Conservation (phyloP, 1,140 invertebrate species). For the Apocrypta bakeri region DNA sequence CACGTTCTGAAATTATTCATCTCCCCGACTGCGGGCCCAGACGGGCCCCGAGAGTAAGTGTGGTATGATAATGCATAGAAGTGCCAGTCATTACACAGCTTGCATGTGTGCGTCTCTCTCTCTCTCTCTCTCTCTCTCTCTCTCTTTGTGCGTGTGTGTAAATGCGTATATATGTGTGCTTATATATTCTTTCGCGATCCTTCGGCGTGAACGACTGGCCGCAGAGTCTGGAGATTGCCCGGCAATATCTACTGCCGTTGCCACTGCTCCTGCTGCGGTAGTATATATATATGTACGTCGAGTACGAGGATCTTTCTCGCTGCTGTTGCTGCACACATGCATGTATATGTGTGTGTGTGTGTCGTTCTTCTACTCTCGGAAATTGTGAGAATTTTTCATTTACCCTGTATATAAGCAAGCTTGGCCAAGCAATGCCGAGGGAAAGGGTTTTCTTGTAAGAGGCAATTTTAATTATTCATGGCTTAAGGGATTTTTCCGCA, state of each 20-base stretch:
- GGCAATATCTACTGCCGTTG: not conserved
- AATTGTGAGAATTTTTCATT: constrained; percentile 42
- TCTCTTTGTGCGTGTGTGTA: not conserved
- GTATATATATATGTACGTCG: not conserved
- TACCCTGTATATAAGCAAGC: not conserved
- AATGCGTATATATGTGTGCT: not conserved
- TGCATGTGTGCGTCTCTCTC: constrained; percentile 20
- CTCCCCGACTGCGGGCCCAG: constrained; percentile 60
- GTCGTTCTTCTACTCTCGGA: constrained; percentile 12
- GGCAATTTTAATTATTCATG: constrained; percentile 48
- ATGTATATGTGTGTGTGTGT: not conserved
- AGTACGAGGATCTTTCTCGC: not conserved
- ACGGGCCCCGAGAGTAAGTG: constrained; percentile 53
- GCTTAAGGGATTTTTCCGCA: constrained; percentile 13
- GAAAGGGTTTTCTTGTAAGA: constrained; percentile 43
- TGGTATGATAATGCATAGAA: constrained; percentile 71
- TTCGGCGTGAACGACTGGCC: not conserved
- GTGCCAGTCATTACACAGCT: constrained; percentile 68
- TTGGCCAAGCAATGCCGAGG: not conserved
- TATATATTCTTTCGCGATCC: not conserved
- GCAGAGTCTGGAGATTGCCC: constrained; percentile 1
- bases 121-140: not conserved
- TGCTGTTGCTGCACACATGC: not conserved
- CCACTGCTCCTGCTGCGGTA: not conserved
- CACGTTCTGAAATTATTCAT: constrained; percentile 71